Conservation (phyloP, 2,113 vertebrate species). For the Crotalus horridus region DNA sequence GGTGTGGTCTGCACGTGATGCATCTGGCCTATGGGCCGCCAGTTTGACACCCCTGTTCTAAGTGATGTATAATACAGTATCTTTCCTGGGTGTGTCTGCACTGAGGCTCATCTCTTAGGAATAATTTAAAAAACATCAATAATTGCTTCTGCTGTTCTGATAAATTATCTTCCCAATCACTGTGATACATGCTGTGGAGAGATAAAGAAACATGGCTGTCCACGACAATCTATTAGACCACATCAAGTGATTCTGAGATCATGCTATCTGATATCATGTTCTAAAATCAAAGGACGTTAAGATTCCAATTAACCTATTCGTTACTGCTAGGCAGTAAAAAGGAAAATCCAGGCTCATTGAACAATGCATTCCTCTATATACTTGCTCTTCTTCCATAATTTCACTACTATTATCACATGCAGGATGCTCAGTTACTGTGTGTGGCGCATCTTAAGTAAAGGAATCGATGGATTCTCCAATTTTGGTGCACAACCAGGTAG, state of each 20-base stretch:
- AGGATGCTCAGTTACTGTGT: background rate
- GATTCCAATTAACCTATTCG: background rate
- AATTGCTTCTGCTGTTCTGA: background rate
- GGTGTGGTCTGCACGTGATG: too few relatives aligned
- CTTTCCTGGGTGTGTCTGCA: background rate
- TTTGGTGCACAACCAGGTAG: background rate
- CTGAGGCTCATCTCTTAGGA: background rate
- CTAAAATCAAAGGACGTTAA: background rate
- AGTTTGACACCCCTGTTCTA: background rate
- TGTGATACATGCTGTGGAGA: background rate
- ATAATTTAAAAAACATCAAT: background rate
- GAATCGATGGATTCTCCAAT: background rate
- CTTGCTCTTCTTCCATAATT: background rate
- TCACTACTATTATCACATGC: background rate
- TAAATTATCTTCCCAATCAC: background rate
- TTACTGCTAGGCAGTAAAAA: background rate
- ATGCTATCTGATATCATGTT: background rate
- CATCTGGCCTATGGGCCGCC: too few relatives aligned
- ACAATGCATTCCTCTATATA: background rate
- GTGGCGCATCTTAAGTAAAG: background rate
- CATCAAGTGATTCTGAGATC: background rate
- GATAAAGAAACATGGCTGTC: background rate
- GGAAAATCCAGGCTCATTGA: background rate
- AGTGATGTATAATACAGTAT: background rate
- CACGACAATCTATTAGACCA: background rate